Percentiles rank a stretch among this genome's conserved stretches.
Conservation (phyloP, 2,888 invertebrate species). For the Caenorhabditis afra region DNA sequence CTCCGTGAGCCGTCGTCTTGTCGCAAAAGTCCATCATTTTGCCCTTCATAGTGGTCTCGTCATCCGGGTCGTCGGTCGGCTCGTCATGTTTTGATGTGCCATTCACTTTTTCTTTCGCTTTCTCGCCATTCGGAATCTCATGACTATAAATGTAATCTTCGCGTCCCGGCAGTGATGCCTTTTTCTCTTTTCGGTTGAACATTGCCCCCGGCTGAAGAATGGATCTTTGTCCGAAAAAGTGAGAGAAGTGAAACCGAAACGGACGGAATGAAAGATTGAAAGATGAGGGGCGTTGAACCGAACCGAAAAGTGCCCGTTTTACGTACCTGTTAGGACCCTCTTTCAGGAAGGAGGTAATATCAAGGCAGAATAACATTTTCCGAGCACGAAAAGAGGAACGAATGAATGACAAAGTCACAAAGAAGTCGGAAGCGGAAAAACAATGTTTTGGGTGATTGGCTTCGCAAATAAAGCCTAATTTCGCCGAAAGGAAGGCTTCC, state of each 20-base stretch:
- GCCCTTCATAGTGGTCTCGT: slow-evolving; percentile 18
- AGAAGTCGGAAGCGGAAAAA: slow-evolving; percentile 31
- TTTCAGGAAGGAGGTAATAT: slow-evolving; percentile 23
- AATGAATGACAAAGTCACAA: too few relatives aligned
- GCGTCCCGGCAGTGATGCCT: slow-evolving; percentile 31
- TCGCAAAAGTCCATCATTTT: slow-evolving; percentile 65
- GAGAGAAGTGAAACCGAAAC: not conserved
- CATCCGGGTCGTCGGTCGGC: not conserved
- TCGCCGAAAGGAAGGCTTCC: not conserved
- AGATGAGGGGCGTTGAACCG: not conserved
- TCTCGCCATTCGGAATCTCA: slow-evolving; percentile 41
- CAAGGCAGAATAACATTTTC: slow-evolving; percentile 38
- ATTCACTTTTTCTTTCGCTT: slow-evolving; percentile 23
- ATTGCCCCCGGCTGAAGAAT: slow-evolving; percentile 31
- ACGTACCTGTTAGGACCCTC: slow-evolving; percentile 26
- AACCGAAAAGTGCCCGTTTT: slow-evolving; percentile 2
- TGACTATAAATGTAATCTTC: slow-evolving; percentile 62
- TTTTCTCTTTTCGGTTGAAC: slow-evolving; percentile 50
- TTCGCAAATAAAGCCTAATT: slow-evolving; percentile 37
- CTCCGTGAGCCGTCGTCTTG: slow-evolving; percentile 73
- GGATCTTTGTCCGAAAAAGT: not conserved
- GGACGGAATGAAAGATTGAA: not conserved
- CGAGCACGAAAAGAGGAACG: slow-evolving; percentile 3
- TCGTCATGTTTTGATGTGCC: slow-evolving; percentile 25
- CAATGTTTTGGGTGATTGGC: slow-evolving; percentile 41